Evolutionary conservation across 2,113 vertebrate species (phyloP).

Genomic region (Cavia aperea): DNA sequence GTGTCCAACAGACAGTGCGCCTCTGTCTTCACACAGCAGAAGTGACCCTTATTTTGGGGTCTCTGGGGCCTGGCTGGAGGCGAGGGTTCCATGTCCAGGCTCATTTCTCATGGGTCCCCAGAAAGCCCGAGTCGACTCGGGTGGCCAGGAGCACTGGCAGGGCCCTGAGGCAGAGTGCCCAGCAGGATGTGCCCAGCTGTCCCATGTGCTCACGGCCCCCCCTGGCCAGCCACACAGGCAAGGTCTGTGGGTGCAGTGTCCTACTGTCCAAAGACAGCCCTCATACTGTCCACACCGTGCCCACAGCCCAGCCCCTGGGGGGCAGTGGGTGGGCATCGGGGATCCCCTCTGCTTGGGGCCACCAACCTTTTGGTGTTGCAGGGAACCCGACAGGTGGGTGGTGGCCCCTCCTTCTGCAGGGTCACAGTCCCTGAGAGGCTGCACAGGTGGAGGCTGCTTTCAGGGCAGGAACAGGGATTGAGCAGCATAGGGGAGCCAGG

Average conservation of each 20-base stretch:
- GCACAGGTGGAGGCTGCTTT: fast-evolving
- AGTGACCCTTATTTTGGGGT: neutral
- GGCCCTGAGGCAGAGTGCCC: neutral
- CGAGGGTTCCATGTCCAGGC: neutral
- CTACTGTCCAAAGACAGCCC: neutral
- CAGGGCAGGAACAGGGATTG: neutral
- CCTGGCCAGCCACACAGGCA: fast-evolving
- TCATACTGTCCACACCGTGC: fast-evolving
- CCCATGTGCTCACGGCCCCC: neutral
- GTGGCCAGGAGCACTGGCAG: fast-evolving
- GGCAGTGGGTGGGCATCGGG: fast-evolving
- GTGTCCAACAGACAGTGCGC: fast-evolving
- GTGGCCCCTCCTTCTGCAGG: neutral
- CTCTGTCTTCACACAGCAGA: neutral
- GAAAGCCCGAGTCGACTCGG: neutral
- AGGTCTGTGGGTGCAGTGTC: fast-evolving
- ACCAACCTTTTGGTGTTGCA: no score
- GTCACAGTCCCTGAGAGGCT: fast-evolving
- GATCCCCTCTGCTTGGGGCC: fast-evolving
- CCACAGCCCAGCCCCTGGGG: neutral
- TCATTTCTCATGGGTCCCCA: neutral
- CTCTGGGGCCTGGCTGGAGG: neutral
- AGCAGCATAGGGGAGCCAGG: neutral
- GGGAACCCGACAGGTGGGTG: fast-evolving
- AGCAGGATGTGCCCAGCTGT: no score